Base-by-base conservation (phyloP, 2,113 vertebrate genomes). In the Panthera leo region DNA sequence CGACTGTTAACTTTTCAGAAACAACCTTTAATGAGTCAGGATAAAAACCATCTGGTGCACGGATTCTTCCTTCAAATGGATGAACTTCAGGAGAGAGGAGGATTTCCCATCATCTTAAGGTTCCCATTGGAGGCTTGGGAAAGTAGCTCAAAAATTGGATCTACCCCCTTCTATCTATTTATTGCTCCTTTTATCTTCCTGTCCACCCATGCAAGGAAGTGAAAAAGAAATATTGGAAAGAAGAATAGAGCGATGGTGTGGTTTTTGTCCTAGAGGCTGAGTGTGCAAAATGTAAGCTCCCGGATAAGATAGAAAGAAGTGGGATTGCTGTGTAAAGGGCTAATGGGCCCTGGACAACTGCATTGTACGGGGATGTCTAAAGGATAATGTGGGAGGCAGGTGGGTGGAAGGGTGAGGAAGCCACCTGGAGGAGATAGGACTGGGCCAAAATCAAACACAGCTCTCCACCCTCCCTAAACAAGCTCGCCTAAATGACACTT, bases 1-100 rank as follows among this genome's bases (percentile, higher is more conserved):
- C 96, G 92, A 97, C 48, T 91, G 95, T 96, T 96, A 89, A 83
- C 61, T 89, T 97, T 92, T 73, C 97, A 91, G 97, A 96, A 97
- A 96, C 71, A 95, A 96, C 61, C 83, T 98, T 94, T 92, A 97
- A 95, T 84, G 96, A 97, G 45, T 83, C 53, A 34, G 71, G 76
- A 80, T 85, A 55, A 92, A 96, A 96, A 76, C 87, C 94, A 85
- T 92, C 76, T 91, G 96, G 84, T 29, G 36, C 34, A 53, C 27
- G 75, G 89, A 71, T 76, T 83, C 68, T 63, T 86, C 58, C 42
- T 90, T 80, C 53, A 63, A 36, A 78, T 27, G 76, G 63, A 65
- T 36, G 68, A 45, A 91, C 53, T 96, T 87, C 31, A 36, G 80
- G 34, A 61, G 34, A 91, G 16, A 82, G 8, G 36, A 65, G 61